phyloP scores from a whole-genome alignment of 2,888 invertebrate genomes.

The Drosophila silvestris region DNA sequence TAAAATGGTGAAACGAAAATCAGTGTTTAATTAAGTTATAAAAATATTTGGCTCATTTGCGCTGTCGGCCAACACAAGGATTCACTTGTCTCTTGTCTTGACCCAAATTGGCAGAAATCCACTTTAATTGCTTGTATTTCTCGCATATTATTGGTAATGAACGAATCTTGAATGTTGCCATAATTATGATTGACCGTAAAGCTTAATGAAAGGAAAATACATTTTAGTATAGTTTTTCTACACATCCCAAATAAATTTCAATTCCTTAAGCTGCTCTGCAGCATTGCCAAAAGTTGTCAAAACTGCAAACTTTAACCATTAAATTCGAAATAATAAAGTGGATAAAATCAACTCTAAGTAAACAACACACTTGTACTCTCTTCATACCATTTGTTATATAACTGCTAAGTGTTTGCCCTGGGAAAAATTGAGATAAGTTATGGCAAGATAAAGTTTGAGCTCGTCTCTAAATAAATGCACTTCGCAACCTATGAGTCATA shows the following conservation, averaged over 20 bases:
- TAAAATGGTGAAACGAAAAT: conserved; percentile 61
- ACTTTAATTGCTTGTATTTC: conserved; percentile 45
- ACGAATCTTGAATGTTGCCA: conserved; percentile 5
- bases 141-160: conserved; percentile 26
- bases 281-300: not conserved
- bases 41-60: conserved; percentile 66
- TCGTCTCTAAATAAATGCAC: not conserved
- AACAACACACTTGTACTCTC: not conserved
- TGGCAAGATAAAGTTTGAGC: not conserved
- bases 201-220: not conserved
- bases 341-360: not conserved
- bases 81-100: conserved; percentile 13
- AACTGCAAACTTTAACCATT: not conserved
- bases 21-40: conserved; percentile 80
- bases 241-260: no score
- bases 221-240: not conserved
- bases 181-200: not conserved
- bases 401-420: not conserved
- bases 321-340: not conserved
- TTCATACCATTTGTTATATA: not conserved
- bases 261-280: not conserved
- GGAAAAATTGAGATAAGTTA: not conserved
- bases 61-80: conserved; percentile 14
- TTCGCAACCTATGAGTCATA: not conserved
- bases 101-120: conserved; percentile 22